These are phyloP conservation scores for Amblyornis subalaris DNA, from an alignment of 2,113 vertebrate genomes.

Conservation along the genomic window DNA sequence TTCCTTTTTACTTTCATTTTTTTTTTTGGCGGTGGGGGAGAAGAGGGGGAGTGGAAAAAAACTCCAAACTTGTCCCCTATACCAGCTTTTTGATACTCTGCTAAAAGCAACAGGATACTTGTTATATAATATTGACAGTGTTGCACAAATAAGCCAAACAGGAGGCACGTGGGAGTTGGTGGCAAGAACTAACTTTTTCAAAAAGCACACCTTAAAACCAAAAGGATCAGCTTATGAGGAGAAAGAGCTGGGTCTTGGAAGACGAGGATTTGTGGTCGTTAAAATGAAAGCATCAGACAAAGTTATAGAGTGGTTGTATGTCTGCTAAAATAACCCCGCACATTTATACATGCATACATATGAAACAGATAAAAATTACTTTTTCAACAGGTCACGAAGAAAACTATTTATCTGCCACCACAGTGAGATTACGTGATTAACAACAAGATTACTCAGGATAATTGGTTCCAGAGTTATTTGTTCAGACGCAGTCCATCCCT, in stretches of 20 bases:
- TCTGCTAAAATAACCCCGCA: not conserved
- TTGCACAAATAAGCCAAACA: not conserved
- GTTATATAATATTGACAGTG: not conserved
- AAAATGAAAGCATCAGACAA: not conserved
- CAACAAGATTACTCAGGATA: not conserved
- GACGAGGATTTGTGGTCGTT: not conserved
- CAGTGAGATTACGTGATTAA: not conserved
- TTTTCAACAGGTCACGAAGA: not conserved
- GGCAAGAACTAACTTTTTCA: not conserved
- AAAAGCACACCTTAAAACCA: not conserved
- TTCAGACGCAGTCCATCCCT: not conserved
- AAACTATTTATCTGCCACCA: not conserved
- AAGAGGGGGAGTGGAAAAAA: not conserved
- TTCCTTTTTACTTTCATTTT: rapidly evolving
- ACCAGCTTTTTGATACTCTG: not conserved
- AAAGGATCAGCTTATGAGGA: not conserved
- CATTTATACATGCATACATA: not conserved
- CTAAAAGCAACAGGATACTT: not conserved
- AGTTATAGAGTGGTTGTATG: rapidly evolving
- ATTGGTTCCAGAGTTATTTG: not conserved
- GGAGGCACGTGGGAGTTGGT: not conserved
- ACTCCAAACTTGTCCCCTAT: not conserved
- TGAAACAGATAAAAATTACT: not conserved
- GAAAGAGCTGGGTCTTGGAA: not conserved
- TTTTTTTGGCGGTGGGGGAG: rapidly evolving